Evolutionary conservation across 2,888 invertebrate genomes (phyloP).

Genomic region (Lasius platythorax): DNA sequence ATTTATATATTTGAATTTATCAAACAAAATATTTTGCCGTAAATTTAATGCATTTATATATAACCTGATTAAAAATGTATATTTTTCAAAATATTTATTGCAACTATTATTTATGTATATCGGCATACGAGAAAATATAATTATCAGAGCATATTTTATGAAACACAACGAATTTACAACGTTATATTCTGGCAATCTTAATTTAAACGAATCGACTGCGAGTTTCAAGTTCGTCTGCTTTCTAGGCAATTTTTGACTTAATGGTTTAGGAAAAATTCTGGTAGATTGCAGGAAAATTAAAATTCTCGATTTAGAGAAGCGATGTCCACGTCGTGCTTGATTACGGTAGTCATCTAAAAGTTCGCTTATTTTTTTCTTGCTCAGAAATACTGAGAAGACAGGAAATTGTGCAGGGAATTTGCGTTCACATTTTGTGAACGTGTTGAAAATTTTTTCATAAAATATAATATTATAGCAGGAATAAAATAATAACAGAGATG

Average conservation of each 20-base stretch:
- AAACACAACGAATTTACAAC: background rate
- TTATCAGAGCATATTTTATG: background rate
- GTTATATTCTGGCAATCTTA: background rate
- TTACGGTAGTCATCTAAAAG: conserved; percentile 48
- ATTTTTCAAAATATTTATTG: conserved; percentile 7
- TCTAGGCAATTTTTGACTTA: conserved; percentile 63
- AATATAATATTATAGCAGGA: background rate
- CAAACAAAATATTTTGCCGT: background rate
- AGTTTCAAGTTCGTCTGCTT: conserved; percentile 21
- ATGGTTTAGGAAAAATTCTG: conserved; percentile 64
- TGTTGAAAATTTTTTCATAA: conserved; percentile 1
- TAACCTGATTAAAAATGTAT: conserved; percentile 23
- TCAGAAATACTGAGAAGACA: background rate
- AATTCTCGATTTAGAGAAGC: conserved; percentile 45
- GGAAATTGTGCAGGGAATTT: background rate
- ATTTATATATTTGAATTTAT: conserved; percentile 9
- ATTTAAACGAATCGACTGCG: background rate
- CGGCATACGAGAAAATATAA: background rate
- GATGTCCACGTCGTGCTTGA: conserved; percentile 31
- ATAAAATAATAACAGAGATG: conserved; percentile 22
- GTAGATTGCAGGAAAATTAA: conserved; percentile 70
- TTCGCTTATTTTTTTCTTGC: conserved; percentile 23
- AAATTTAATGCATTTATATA: background rate
- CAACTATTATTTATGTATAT: background rate
- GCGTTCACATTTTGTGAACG: background rate